These are phyloP conservation scores for Aradophagus sp. DNA, from an alignment of 1,140 invertebrate genomes.

Conservation along the genomic window DNA sequence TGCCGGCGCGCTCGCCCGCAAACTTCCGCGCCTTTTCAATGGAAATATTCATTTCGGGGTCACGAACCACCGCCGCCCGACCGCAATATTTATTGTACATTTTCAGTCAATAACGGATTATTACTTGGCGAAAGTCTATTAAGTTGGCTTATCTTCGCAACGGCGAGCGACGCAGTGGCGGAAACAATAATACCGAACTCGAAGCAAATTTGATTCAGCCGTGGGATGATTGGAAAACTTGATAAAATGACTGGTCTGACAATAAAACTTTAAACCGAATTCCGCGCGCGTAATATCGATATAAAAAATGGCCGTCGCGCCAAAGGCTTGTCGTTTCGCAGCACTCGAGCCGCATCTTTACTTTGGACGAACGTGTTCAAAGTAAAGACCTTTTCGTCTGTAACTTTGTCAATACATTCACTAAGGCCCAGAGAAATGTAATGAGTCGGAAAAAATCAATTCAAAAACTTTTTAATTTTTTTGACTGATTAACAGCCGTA, in stretches of 20 bases:
- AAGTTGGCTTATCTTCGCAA: constrained; percentile 41
- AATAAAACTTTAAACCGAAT: constrained; percentile 46
- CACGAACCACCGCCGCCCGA: constrained; percentile 6
- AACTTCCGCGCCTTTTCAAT: constrained; percentile 29
- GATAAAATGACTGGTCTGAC: constrained; percentile 34
- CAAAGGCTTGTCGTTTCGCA: no score
- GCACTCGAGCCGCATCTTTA: no score
- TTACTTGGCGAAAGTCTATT: constrained; percentile 42
- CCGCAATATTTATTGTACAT: constrained; percentile 42
- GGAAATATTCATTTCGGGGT: constrained; percentile 35
- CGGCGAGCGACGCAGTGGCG: constrained; percentile 14
- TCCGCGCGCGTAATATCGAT: no score
- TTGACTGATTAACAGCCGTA: no score
- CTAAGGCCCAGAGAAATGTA: no score
- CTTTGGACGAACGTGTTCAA: no score
- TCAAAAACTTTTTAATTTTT: no score
- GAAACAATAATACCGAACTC: constrained; percentile 50
- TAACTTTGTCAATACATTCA: no score
- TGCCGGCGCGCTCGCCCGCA: background rate
- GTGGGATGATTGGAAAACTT: constrained; percentile 49
- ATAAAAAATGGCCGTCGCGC: no score
- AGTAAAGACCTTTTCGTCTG: no score
- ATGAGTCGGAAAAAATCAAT: no score
- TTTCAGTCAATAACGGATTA: constrained; percentile 47
- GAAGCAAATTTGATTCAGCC: constrained; percentile 47